Conservation (phyloP, 2,113 vertebrate genomes). For the Thryonomys swinderianus region DNA sequence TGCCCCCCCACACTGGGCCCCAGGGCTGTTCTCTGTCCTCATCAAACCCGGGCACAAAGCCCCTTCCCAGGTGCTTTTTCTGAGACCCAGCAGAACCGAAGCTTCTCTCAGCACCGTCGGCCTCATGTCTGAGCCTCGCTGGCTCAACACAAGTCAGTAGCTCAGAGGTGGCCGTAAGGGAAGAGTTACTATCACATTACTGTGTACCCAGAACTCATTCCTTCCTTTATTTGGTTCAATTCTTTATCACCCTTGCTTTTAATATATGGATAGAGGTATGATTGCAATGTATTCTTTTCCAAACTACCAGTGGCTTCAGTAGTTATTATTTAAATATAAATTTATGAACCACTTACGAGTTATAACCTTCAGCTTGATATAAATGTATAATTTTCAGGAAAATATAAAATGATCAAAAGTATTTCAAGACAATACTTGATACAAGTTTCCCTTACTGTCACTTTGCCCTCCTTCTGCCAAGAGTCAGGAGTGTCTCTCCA, state of each 20-base stretch:
- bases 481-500: background rate
- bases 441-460: background rate
- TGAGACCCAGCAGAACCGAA: background rate
- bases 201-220: background rate
- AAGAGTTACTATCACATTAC: background rate
- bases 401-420: conserved; percentile 7
- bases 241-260: conserved; percentile 19
- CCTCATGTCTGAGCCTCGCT: background rate
- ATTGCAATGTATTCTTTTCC: background rate
- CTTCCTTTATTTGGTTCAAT: conserved; percentile 18
- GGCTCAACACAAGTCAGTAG: background rate
- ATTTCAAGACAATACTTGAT: background rate
- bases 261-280: background rate
- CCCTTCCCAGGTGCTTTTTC: background rate
- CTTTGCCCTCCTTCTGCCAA: background rate
- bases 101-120: background rate
- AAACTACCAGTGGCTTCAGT: background rate
- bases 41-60: background rate
- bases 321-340: conserved; percentile 34
- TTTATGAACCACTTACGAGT: background rate
- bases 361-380: too few species aligned
- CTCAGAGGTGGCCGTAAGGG: background rate
- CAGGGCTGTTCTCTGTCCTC: background rate
- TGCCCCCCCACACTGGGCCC: background rate
- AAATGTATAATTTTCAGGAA: conserved; percentile 21